Conservation (phyloP, 2,113 vertebrate genomes). For the Macrotis lagotis region DNA sequence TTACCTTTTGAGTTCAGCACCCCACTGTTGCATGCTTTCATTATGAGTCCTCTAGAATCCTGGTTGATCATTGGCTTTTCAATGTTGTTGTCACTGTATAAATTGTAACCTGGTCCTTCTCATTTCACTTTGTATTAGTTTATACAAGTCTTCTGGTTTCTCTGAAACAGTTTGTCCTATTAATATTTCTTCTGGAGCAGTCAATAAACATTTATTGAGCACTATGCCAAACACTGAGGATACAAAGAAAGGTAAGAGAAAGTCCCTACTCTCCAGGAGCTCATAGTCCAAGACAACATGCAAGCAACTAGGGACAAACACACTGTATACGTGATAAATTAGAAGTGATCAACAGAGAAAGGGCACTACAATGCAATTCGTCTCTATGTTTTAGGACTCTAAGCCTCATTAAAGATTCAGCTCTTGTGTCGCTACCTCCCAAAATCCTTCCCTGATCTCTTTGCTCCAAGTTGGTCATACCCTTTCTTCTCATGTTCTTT, state of each 20-base stretch:
- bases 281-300: background rate
- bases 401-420: background rate
- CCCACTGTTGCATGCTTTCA: background rate
- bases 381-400: background rate
- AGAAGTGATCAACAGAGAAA: background rate
- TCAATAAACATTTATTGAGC: background rate
- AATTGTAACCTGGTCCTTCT: background rate
- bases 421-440: background rate
- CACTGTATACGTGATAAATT: background rate
- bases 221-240: background rate
- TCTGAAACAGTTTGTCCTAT: background rate
- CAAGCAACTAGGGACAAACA: background rate
- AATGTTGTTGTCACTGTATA: background rate
- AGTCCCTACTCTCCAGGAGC: background rate
- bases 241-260: background rate
- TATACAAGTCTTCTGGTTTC: background rate
- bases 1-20: background rate
- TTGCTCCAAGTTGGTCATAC: background rate
- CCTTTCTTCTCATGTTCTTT: background rate
- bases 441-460: background rate
- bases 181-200: background rate
- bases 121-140: background rate
- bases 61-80: background rate
- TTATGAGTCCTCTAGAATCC: background rate
- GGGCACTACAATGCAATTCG: background rate